Conservation (phyloP, 2,888 invertebrate genomes). For the Tetragnatha montana region DNA sequence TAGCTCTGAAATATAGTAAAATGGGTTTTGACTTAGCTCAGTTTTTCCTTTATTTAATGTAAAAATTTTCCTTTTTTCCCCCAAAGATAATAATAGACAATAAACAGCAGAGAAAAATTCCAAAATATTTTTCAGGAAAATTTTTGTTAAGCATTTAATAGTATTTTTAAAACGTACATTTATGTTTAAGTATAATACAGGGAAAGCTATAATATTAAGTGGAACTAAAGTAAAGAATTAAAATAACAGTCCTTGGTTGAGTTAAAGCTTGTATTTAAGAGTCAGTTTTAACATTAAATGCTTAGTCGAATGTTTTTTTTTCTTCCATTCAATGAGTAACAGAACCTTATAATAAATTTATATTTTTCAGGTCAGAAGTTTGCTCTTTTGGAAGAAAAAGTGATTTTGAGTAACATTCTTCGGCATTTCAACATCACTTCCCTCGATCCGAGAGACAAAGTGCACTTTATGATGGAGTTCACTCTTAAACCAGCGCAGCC, state of each 20-base stretch:
- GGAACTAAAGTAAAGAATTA: background rate
- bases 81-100: too few relatives aligned
- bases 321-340: background rate
- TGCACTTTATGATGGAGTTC: slow-evolving; percentile 49
- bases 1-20: too few relatives aligned
- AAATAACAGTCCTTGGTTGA: background rate
- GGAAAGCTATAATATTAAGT: too few relatives aligned
- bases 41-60: too few relatives aligned
- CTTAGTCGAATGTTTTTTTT: background rate
- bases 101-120: too few relatives aligned
- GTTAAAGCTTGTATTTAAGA: background rate
- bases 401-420: slow-evolving; percentile 38
- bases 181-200: too few relatives aligned
- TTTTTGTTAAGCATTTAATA: too few relatives aligned
- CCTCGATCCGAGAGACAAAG: slow-evolving; percentile 43
- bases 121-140: too few relatives aligned
- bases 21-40: too few relatives aligned
- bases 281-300: background rate
- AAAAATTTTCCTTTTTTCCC: too few relatives aligned
- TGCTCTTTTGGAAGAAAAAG: slow-evolving; percentile 56
- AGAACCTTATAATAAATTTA: background rate
- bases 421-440: slow-evolving; percentile 32
- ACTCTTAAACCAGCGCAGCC: slow-evolving; percentile 54
- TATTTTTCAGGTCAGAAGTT: slow-evolving; percentile 55
- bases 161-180: too few relatives aligned